Evolutionary conservation across 2,113 vertebrate genomes (phyloP), one percentile per base, ranked within the genome.

Genomic region (Ailuropoda melanoleuca): DNA sequence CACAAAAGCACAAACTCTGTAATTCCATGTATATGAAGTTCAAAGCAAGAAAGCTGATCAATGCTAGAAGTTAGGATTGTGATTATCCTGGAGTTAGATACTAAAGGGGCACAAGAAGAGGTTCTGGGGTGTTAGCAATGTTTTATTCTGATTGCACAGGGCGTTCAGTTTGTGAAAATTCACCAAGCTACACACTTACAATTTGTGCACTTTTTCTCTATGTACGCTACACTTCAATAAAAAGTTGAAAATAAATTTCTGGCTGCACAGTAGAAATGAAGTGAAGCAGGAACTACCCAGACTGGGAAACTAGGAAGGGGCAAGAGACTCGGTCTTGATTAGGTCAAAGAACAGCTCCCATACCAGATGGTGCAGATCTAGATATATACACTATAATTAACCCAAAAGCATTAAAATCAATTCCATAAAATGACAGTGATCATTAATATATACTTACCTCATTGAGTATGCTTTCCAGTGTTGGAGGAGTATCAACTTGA

Each of bases 401-500:
- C 39, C 53, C 50, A 17, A 26, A 86, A 88, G 12, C 48, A 97
- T 39, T 87, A 46, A 84, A 95, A 58, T 77, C 39, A 92, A 77
- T 88, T 53, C 29, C 50, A 68, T 64, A 66, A 94, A 78, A 50
- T 48, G 60, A 87, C 3, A 88, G 37, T 24, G 5, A 87, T 34
- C 8, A 75, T n/a, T 62, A 93, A 62, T n/a, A 90, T 82, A 66
- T 53, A 82, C 98, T 98, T 84, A 99, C 99, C 99, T 99, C 99
- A 88, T 99, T 99, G 5, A 99, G 98, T 97, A 99, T 99, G 99
- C 99, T 99, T 98, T 99, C 99, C 97, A 99, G 98, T 0, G 99
- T 99, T 39, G 99, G 99, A 74, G 99, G 99, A 1, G 99, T 99
- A 98, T 99, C 99, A 88, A 99, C 99, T 98, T 99, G 99, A 97